Percentiles rank a stretch among this genome's conserved stretches.
Evolutionary conservation across 2,113 vertebrate species (phyloP).

Genomic region (Strix aluco): DNA sequence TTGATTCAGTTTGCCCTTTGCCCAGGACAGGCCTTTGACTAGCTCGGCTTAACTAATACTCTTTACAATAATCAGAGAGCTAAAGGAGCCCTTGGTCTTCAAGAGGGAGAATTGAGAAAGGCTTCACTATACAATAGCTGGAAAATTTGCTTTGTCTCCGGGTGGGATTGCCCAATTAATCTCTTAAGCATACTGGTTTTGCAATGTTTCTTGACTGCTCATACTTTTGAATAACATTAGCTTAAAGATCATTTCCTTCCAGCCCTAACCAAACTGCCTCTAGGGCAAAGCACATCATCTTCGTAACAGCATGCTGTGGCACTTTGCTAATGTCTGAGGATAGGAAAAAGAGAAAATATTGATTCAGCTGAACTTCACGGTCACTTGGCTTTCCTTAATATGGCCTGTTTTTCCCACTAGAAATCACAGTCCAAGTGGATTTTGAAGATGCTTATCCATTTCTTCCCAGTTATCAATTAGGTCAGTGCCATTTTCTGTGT

Average conservation of each 20-base stretch:
- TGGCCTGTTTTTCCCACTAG: background rate
- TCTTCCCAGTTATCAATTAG: background rate
- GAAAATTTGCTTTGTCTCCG: background rate
- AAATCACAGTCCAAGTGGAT: background rate
- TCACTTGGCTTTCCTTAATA: background rate
- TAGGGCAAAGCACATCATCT: background rate
- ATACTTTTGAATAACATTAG: background rate
- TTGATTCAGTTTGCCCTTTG: slow-evolving; percentile 8
- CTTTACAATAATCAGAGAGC: background rate
- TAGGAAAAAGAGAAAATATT: background rate
- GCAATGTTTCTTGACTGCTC: slow-evolving; percentile 6
- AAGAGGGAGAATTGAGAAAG: background rate
- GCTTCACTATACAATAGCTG: background rate
- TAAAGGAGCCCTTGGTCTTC: slow-evolving; percentile 10
- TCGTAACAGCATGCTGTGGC: background rate
- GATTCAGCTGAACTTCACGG: background rate
- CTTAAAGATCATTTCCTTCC: background rate
- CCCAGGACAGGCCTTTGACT: background rate
- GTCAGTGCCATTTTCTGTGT: background rate
- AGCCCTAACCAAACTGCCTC: background rate
- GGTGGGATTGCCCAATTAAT: slow-evolving; percentile 2
- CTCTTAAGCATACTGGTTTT: background rate
- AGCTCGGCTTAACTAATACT: slow-evolving; percentile 33
- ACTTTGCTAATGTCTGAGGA: background rate
- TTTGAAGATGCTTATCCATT: background rate